A percentile compares a stretch with the other conserved stretches of the same genome.
phyloP scores from a whole-genome alignment of 2,797 vertebrate species.

The Anomalospiza imberbis region DNA sequence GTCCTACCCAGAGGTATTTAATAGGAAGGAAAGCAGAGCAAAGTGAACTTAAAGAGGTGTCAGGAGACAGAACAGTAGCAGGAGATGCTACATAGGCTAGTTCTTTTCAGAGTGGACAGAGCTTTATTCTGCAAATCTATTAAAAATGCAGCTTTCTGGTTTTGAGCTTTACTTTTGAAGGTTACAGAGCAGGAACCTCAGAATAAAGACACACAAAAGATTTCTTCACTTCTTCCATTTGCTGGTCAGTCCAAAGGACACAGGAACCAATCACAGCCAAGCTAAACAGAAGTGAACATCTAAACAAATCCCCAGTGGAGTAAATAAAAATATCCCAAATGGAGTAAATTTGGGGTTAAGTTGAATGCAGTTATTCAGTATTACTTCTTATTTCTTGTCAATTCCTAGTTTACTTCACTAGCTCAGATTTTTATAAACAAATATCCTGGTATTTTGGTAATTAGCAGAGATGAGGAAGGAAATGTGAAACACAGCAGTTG shows the following conservation, averaged over 20 bases:
- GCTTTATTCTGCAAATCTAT: not conserved
- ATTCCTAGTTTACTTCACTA: slow-evolving; percentile 2
- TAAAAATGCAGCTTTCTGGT: not conserved
- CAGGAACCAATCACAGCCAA: not conserved
- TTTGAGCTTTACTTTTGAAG: not conserved
- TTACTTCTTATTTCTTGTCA: slow-evolving; percentile 6
- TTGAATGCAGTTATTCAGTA: not conserved
- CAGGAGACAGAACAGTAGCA: not conserved
- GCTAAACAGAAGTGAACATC: not conserved
- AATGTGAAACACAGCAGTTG: slow-evolving; percentile 16
- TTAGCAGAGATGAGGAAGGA: slow-evolving; percentile 49
- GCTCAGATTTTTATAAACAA: slow-evolving; percentile 14
- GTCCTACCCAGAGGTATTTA: not conserved
- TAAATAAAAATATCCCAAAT: too few relatives aligned
- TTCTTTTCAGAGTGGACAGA: not conserved
- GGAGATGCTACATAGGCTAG: not conserved
- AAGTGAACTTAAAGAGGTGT: not conserved
- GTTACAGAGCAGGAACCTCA: not conserved
- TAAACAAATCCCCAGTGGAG: not conserved
- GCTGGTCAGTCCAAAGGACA: not conserved
- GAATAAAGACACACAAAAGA: not conserved
- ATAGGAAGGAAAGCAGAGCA: not conserved
- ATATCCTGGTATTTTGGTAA: slow-evolving; percentile 40
- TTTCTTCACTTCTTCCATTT: not conserved
- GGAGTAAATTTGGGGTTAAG: not conserved